Percentiles rank a stretch among this genome's conserved stretches.
Conservation (phyloP, 2,888 invertebrate species). For the Cheiracanthium punctorium region DNA sequence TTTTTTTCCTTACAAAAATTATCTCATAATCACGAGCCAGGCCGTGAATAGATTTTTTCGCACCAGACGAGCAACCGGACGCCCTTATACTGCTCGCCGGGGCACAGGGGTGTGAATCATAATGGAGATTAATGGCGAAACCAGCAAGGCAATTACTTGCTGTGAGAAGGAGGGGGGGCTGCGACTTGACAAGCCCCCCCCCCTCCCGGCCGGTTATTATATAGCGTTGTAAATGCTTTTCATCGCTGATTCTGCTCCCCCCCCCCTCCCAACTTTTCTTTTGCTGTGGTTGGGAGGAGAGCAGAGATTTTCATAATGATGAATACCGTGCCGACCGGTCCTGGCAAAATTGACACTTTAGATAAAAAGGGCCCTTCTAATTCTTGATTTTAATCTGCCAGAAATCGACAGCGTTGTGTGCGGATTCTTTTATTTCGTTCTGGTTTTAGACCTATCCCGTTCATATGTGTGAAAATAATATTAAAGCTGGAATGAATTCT, state of each 20-base stretch:
- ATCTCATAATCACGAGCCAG: neutral
- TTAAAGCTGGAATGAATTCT: no score
- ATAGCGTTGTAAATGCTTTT: constrained; percentile 4
- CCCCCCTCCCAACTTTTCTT: neutral
- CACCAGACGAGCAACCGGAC: neutral
- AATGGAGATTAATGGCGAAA: constrained; percentile 67
- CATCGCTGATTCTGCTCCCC: neutral
- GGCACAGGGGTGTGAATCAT: constrained; percentile 50
- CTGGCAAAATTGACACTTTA: constrained; percentile 2
- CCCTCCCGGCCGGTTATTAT: constrained; percentile 4
- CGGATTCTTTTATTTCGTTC: no score
- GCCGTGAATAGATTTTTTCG: constrained; percentile 4
- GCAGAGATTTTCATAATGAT: constrained; percentile 13
- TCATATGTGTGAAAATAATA: no score
- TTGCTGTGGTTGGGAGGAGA: neutral
- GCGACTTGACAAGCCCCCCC: neutral
- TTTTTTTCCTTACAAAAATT: neutral
- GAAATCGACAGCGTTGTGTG: no score
- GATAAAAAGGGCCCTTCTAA: neutral
- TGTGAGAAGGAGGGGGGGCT: constrained; percentile 10
- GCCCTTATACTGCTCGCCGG: constrained; percentile 34
- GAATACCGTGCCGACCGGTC: neutral
- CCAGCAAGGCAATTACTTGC: constrained; percentile 56
- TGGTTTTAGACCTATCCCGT: no score
- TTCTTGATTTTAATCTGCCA: constrained; percentile 3